These are phyloP conservation scores for Trachelus troglodyta DNA, from an alignment of 2,888 invertebrate species.

Conservation along the genomic window DNA sequence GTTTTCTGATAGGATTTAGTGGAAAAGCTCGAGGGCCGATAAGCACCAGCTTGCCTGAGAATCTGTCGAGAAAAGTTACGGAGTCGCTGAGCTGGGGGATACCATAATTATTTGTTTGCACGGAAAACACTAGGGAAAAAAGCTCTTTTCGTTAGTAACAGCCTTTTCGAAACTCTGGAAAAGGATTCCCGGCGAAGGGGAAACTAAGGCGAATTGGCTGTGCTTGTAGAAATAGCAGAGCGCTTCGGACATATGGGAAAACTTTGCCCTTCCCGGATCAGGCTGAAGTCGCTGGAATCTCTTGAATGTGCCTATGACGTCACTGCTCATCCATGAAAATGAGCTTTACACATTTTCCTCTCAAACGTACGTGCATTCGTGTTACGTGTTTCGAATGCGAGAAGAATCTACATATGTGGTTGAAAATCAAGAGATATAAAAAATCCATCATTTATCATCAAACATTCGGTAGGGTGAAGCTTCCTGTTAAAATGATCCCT, in stretches of 20 bases:
- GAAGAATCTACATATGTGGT: neutral
- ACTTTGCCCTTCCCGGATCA: neutral
- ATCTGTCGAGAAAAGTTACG: neutral
- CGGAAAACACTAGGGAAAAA: neutral
- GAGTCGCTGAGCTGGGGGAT: neutral
- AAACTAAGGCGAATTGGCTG: neutral
- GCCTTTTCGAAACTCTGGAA: neutral
- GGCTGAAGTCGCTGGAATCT: slow-evolving; percentile 13
- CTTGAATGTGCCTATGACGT: slow-evolving; percentile 13
- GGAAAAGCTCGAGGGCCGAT: neutral
- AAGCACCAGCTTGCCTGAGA: neutral
- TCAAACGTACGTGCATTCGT: neutral
- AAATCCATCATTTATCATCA: neutral
- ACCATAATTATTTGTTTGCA: neutral
- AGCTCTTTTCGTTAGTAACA: neutral
- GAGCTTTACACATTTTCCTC: neutral
- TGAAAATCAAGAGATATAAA: neutral
- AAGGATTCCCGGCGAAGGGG: neutral
- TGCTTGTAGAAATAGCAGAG: neutral
- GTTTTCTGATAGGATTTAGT: slow-evolving; percentile 2
- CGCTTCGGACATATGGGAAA: neutral
- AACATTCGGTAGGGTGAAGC: neutral
- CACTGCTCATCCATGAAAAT: neutral
- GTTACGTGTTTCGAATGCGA: too few relatives aligned
- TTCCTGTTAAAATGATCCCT: neutral